These are phyloP conservation scores for Dioctria rufipes DNA, from an alignment of 2,888 invertebrate species.

Conservation along the genomic window DNA sequence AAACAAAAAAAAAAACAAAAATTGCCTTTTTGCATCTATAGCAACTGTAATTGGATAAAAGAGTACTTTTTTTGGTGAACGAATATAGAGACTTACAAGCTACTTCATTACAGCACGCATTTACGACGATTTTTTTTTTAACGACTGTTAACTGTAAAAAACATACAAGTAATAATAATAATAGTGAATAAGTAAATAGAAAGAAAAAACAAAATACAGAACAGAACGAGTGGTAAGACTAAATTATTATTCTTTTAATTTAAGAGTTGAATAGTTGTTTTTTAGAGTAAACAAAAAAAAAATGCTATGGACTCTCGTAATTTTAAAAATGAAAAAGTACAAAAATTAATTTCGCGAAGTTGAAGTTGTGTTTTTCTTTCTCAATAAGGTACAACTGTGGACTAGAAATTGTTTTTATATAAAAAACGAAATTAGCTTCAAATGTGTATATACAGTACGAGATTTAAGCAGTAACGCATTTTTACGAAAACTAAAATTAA, in stretches of 20 bases:
- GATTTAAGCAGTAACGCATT: slow-evolving; percentile 63
- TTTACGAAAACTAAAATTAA: slow-evolving; percentile 69
- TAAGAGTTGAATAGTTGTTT: slow-evolving; percentile 23
- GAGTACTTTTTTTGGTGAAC: slow-evolving; percentile 35
- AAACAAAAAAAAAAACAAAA: slow-evolving; percentile 35
- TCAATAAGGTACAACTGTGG: slow-evolving; percentile 44
- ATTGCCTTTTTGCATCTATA: slow-evolving; percentile 31
- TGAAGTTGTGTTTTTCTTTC: slow-evolving; percentile 41
- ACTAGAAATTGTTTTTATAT: slow-evolving; percentile 39
- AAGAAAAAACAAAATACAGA: neutral
- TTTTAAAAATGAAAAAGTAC: slow-evolving; percentile 61
- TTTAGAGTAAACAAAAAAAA: too few relatives aligned
- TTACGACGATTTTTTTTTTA: slow-evolving; percentile 76
- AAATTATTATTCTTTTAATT: neutral
- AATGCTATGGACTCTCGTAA: slow-evolving; percentile 35
- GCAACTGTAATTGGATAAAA: slow-evolving; percentile 8
- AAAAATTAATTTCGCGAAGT: slow-evolving; percentile 60
- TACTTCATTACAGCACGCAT: slow-evolving; percentile 84
- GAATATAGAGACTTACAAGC: slow-evolving; percentile 29
- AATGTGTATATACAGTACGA: slow-evolving; percentile 45
- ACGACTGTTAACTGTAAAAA: slow-evolving; percentile 62
- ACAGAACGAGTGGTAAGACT: slow-evolving; percentile 33
- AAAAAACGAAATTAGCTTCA: slow-evolving; percentile 32
- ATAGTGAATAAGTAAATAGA: slow-evolving; percentile 60
- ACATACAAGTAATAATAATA: slow-evolving; percentile 64